These are phyloP conservation scores for Sisyra nigra DNA, from an alignment of 2,888 invertebrate genomes.

Conservation along the genomic window DNA sequence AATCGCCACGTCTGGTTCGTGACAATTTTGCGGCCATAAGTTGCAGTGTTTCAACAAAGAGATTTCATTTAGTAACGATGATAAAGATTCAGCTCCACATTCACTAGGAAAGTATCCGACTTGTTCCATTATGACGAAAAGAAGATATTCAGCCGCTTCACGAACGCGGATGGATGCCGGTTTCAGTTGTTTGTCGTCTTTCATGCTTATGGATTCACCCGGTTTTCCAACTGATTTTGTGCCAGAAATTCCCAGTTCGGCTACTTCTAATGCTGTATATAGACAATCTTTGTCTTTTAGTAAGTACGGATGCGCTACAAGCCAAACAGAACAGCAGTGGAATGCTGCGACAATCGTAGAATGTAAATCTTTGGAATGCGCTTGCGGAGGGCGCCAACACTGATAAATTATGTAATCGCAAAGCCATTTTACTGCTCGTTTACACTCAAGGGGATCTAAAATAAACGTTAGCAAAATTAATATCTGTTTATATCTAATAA, in stretches of 20 bases:
- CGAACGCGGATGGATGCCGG: slow-evolving; percentile 95
- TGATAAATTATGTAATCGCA: slow-evolving; percentile 96
- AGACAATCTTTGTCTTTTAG: slow-evolving; percentile 85
- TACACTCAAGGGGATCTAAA: slow-evolving; percentile 74
- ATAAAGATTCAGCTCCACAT: slow-evolving; percentile 68
- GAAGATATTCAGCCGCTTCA: slow-evolving; percentile 89
- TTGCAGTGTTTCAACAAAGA: slow-evolving; percentile 63
- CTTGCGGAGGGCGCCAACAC: slow-evolving; percentile 85
- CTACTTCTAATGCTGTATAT: slow-evolving; percentile 86
- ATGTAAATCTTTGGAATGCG: slow-evolving; percentile 86
- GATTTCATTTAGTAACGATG: slow-evolving; percentile 78
- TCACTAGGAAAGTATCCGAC: slow-evolving; percentile 74
- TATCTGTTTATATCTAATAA: not conserved
- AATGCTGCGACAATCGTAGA: slow-evolving; percentile 89
- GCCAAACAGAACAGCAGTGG: slow-evolving; percentile 82
- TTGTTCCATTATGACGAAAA: slow-evolving; percentile 83
- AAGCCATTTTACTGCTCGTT: slow-evolving; percentile 89
- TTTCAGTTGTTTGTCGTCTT: slow-evolving; percentile 89
- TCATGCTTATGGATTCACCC: slow-evolving; percentile 79
- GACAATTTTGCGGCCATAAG: slow-evolving; percentile 35
- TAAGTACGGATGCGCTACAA: slow-evolving; percentile 78
- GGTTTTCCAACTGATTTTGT: slow-evolving; percentile 77
- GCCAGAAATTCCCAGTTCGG: slow-evolving; percentile 94
- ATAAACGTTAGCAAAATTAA: slow-evolving; percentile 12
- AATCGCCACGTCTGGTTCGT: slow-evolving; percentile 40